Conservation (phyloP, 2,797 vertebrate genomes). For the Poeciliopsis presidionis region DNA sequence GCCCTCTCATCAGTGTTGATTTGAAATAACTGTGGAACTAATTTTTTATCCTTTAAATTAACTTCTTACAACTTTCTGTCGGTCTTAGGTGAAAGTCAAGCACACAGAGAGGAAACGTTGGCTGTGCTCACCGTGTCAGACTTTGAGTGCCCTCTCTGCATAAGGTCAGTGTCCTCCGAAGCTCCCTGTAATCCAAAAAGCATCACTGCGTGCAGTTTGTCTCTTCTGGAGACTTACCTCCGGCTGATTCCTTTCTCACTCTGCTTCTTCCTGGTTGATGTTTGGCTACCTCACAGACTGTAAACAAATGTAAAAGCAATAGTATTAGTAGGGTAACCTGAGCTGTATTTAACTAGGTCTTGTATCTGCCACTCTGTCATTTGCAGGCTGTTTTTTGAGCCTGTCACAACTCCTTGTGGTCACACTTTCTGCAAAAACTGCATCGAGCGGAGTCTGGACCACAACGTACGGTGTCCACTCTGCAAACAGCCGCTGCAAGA, state of each 20-base stretch:
- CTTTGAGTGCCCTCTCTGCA: constrained; percentile 92
- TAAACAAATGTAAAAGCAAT: background rate
- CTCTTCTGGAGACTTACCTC: constrained; percentile 17
- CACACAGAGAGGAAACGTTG: constrained; percentile 56
- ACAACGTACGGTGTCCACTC: constrained; percentile 90
- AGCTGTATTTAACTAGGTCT: background rate
- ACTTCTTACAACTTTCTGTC: constrained; percentile 2
- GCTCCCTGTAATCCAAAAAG: constrained; percentile 29
- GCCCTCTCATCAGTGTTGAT: constrained; percentile 4
- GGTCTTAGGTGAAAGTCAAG: constrained; percentile 57
- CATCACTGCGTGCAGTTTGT: constrained; percentile 6
- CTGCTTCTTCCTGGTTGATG: constrained; percentile 17
- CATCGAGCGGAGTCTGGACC: constrained; percentile 91
- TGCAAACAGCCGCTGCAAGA: constrained; percentile 92
- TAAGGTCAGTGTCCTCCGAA: constrained; percentile 80
- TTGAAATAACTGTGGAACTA: background rate
- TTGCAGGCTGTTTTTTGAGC: constrained; percentile 87
- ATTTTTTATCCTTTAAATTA: background rate
- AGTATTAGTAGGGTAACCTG: background rate
- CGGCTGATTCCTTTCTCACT: background rate
- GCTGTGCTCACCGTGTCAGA: constrained; percentile 83
- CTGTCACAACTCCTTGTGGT: constrained; percentile 91
- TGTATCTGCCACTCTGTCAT: constrained; percentile 5
- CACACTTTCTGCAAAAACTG: constrained; percentile 95
- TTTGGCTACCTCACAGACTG: background rate